phyloP scores from a whole-genome alignment of 2,113 vertebrate species.

The Aleadryas rufinucha region DNA sequence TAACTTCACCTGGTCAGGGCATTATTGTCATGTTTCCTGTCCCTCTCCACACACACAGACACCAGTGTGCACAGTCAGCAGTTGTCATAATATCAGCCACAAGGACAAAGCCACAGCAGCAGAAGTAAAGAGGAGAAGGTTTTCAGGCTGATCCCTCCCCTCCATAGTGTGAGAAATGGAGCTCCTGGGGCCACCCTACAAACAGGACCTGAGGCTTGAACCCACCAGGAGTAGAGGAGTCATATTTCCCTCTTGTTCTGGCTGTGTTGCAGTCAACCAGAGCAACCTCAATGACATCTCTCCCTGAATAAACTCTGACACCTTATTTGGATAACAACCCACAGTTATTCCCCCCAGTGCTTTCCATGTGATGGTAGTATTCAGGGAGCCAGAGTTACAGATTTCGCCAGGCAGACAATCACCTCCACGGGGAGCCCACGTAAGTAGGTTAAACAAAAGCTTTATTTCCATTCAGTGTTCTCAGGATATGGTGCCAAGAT shows the following conservation, averaged over 20 bases:
- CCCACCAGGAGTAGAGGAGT: background rate
- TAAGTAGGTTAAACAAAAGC: constrained; percentile 35
- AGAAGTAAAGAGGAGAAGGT: background rate
- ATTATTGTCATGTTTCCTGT: background rate
- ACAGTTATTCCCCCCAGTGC: background rate
- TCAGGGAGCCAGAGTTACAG: background rate
- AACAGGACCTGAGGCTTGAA: background rate
- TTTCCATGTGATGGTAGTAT: background rate
- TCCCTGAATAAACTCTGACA: background rate
- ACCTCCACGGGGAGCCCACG: background rate
- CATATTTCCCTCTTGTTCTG: background rate
- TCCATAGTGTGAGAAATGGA: background rate
- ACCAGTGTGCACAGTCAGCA: background rate
- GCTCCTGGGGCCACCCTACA: background rate
- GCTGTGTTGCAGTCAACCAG: background rate
- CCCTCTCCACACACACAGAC: background rate
- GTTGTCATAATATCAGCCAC: background rate
- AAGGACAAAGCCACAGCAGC: background rate
- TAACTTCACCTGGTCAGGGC: background rate
- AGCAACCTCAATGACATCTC: background rate
- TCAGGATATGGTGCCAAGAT: background rate
- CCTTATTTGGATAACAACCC: background rate
- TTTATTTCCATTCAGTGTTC: background rate
- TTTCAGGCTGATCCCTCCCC: background rate
- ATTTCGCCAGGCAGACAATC: background rate